Evolutionary conservation across 2,113 vertebrate species (phyloP), one percentile per base, ranked within the genome.

Genomic region (Psittacula cyanocephala): DNA sequence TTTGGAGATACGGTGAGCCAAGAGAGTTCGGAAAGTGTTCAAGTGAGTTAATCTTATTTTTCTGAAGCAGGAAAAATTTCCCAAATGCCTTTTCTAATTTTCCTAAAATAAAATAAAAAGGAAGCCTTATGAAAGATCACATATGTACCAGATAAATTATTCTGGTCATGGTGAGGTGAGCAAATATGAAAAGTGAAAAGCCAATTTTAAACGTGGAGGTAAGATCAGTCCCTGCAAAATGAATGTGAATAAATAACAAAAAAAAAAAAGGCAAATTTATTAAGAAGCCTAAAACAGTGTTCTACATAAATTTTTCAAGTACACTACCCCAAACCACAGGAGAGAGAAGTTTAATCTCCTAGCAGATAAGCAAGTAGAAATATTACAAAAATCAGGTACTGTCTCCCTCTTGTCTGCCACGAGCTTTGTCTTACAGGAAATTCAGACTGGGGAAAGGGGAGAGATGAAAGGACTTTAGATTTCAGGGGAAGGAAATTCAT

Each of bases 11-110:
- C 0, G 3, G 53, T 31, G 80, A 89, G 94, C 94, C 96, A 96
- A 95, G 60, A 81, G 28, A 68, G 19, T 83, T 86, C 31, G 4
- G 77, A 91, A 94, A 88, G 10, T 4, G 16, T 78, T 93, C 82
- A 93, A 90, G 44, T 75, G 90, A 96, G 81, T 89, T 87, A 86
- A 93, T 80, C 49, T 77, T 81, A 80, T 91, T 97, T 95, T 96
- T 89, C 89, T 92, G 70, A 79, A 71, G 37, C 14, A 86, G 50
- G 43, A 94, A 95, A 86, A 84, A 43, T 80, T 84, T 95, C 77
- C 78, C 43, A 81, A 83, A 86, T 80, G 80, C 23, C 74, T 84
- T 86, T 60, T 94, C 59, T 50, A 80, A 81, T 97, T 95, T 88
- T 88, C n/a, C 23, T 33, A 82, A 88, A 92, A 81, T 41, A 90